Base-by-base conservation (phyloP, 2,888 invertebrate genomes). In the Drosophila lutescens region DNA sequence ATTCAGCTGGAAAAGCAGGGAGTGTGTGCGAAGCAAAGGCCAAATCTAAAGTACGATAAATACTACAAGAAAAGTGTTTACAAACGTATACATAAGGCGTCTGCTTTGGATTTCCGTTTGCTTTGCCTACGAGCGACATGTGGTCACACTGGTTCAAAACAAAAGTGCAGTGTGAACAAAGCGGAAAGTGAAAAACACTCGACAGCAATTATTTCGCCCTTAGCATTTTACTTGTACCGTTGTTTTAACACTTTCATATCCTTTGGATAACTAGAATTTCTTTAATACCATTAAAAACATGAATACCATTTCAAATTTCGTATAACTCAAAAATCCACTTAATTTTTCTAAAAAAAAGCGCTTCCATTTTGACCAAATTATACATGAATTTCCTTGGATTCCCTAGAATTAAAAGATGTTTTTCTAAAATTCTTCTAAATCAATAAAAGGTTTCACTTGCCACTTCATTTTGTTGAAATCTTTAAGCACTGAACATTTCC, bases 1-100 rank as follows among this genome's bases (percentile, higher is more conserved):
- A 34, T n/a, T 46, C 9, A 15, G 20, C 12, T 49, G 26, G 40
- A 50, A 34, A 13, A 8, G 57, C 47, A 49, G 51, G 55, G 56
- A 44, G 38, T 40, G 47, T 43, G 56, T 70, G 76, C 59, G 57
- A 40, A 58, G 86, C 70, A 85, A 66, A 68, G 88, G 82, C 88
- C 88, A 82, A 82, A 82, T 82, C 84, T 86, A 60, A 82, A 79
- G 69, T 74, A 87, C 75, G 74, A 85, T 86, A 80, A 84, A 84
- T 73, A 73, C 63, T 51, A 68, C 15, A 59, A n/a, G 38, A 51
- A 56, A 57, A 54, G 72, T 72, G 50, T 73, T 65, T 73, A 73
- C 66, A 46, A 57, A 43, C 47, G 66, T 74, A 66, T 63, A 74
- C 74, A 66, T 32, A 46, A 26, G 66, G 69, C 26, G 32, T 55